phyloP scores from a whole-genome alignment of 2,888 invertebrate genomes.

The Drosophila maculinotata region DNA sequence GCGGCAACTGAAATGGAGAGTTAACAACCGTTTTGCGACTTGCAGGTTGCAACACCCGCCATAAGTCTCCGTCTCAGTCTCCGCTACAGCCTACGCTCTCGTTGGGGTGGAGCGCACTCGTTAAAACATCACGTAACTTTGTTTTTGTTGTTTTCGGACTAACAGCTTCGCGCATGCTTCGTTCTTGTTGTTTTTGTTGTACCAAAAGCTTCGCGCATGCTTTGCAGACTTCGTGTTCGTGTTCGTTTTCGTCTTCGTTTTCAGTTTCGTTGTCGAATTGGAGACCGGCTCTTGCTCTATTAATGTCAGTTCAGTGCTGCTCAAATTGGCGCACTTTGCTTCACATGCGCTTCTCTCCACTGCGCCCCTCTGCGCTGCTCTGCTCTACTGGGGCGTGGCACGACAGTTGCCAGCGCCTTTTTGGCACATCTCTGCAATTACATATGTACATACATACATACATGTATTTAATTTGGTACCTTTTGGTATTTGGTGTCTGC shows the following conservation, averaged over 20 bases:
- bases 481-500: too few relatives aligned
- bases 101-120: constrained; percentile 25
- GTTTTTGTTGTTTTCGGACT: constrained; percentile 18
- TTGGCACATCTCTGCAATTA: constrained; percentile 47
- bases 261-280: constrained; percentile 5
- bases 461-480: background rate
- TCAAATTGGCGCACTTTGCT: constrained; percentile 61
- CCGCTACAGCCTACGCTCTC: constrained; percentile 12
- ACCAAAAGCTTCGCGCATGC: constrained; percentile 16
- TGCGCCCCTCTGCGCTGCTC: constrained; percentile 11
- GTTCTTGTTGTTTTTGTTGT: constrained; percentile 8
- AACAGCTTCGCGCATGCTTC: constrained; percentile 22
- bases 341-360: background rate
- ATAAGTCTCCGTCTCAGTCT: constrained; percentile 7
- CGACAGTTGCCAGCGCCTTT: constrained; percentile 16
- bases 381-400: constrained; percentile 14
- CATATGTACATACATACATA: background rate
- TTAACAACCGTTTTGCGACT: constrained; percentile 41
- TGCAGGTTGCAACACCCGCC: constrained; percentile 73
- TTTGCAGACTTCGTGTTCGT: constrained; percentile 7
- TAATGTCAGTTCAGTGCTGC: constrained; percentile 46
- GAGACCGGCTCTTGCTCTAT: constrained; percentile 59
- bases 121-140: constrained; percentile 64
- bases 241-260: constrained; percentile 7
- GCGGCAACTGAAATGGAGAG: constrained; percentile 70